Percentiles rank a stretch among this genome's conserved stretches.
Conservation (phyloP, 2,797 vertebrate genomes). For the Neomorphus geoffroyi region DNA sequence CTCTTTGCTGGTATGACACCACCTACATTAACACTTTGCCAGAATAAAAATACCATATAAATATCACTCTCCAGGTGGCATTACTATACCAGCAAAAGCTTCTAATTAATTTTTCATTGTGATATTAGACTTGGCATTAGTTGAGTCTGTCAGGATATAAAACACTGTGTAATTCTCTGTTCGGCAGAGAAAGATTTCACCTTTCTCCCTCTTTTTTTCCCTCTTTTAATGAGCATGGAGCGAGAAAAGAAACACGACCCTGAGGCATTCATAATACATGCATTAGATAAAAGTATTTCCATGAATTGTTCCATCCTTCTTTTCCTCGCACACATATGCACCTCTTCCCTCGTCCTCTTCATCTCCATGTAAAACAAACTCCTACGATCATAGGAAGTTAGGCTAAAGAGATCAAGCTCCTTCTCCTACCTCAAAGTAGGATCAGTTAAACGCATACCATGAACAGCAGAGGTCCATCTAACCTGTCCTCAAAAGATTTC, state of each 20-base stretch:
- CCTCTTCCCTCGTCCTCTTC: neutral
- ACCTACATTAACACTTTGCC: constrained; percentile 33
- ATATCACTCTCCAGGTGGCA: constrained; percentile 59
- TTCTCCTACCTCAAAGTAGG: neutral
- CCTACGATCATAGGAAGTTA: neutral
- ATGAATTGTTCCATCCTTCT: neutral
- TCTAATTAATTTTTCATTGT: constrained; percentile 70
- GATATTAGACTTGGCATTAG: constrained; percentile 33
- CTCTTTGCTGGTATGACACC: constrained; percentile 28
- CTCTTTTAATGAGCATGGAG: constrained; percentile 43
- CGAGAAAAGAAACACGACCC: constrained; percentile 41
- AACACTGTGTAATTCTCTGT: neutral
- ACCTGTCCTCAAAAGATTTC: constrained; percentile 1
- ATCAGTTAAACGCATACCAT: neutral
- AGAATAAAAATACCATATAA: constrained; percentile 64
- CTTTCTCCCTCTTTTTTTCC: neutral
- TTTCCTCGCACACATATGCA: neutral
- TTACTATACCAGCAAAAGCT: constrained; percentile 45
- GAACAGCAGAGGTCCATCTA: constrained; percentile 18
- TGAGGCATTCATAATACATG: neutral
- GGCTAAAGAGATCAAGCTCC: neutral
- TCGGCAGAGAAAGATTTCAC: constrained; percentile 12
- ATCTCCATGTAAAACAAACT: constrained; percentile 1
- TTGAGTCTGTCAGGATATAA: constrained; percentile 19
- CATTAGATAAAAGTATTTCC: constrained; percentile 20